Conservation (phyloP, 2,888 invertebrate species). For the Himalopsyche anomala region DNA sequence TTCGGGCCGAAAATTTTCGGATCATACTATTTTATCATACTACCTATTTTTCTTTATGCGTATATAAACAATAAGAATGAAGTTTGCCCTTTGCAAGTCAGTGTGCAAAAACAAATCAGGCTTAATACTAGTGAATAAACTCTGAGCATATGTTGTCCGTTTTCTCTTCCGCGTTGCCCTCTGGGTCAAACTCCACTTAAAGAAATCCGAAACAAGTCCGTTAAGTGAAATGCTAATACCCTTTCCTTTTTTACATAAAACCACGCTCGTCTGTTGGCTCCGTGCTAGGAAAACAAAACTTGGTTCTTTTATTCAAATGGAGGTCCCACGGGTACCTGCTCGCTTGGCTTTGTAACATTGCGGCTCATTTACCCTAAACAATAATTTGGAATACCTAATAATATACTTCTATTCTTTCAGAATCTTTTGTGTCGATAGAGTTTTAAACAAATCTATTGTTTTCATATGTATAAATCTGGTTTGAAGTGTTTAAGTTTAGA, state of each 20-base stretch:
- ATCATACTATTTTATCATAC: no score
- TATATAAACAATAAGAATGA: neutral
- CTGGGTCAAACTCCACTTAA: constrained; percentile 42
- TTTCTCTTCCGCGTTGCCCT: constrained; percentile 21
- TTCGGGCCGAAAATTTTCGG: no score
- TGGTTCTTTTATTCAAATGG: constrained; percentile 52
- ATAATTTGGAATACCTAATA: constrained; percentile 18
- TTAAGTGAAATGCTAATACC: constrained; percentile 62
- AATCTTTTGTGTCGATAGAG: no score
- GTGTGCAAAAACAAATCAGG: constrained; percentile 19
- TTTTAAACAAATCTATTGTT: no score
- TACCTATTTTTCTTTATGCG: neutral
- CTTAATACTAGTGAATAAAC: neutral
- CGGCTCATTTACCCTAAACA: constrained; percentile 40
- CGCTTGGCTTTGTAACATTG: constrained; percentile 35
- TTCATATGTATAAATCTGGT: no score
- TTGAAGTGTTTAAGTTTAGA: no score
- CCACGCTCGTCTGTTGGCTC: constrained; percentile 15
- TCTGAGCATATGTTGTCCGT: constrained; percentile 12
- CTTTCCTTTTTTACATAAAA: constrained; percentile 55
- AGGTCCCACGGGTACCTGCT: constrained; percentile 40
- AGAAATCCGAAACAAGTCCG: constrained; percentile 54
- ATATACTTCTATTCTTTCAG: no score
- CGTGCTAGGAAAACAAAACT: constrained; percentile 48
- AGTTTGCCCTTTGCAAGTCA: neutral